phyloP scores from a whole-genome alignment of 2,888 invertebrate species.

The Orthosia gothica region DNA sequence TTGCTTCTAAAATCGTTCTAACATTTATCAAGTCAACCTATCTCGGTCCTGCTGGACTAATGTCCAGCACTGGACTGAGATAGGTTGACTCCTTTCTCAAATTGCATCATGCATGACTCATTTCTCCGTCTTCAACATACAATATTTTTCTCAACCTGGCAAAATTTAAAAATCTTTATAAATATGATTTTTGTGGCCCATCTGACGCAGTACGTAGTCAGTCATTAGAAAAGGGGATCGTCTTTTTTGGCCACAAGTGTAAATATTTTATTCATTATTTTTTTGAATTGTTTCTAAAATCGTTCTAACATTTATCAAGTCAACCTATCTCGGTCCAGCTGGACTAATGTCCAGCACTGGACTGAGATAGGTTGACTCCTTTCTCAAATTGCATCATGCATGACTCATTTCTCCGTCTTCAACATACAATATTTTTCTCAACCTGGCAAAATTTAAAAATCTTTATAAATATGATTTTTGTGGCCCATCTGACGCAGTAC shows the following conservation, averaged over 20 bases:
- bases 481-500: constrained; percentile 1
- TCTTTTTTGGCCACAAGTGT: neutral
- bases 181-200: constrained; percentile 2
- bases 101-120: too few species aligned
- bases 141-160: too few species aligned
- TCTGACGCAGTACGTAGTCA: constrained; percentile 10
- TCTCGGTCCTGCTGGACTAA: too few species aligned
- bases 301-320: neutral
- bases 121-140: too few species aligned
- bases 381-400: too few species aligned
- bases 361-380: too few species aligned
- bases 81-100: too few species aligned
- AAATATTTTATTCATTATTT: neutral
- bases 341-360: too few species aligned
- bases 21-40: neutral
- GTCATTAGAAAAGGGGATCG: constrained; percentile 8
- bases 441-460: constrained; percentile 32
- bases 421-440: too few species aligned
- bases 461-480: constrained; percentile 21
- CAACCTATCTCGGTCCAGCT: neutral
- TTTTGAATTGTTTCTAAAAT: neutral
- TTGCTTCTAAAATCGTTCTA: neutral
- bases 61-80: too few species aligned
- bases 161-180: constrained; percentile 32
- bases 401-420: too few species aligned